Evolutionary conservation across 2,113 vertebrate genomes (phyloP).

Genomic region (Chauna torquata): DNA sequence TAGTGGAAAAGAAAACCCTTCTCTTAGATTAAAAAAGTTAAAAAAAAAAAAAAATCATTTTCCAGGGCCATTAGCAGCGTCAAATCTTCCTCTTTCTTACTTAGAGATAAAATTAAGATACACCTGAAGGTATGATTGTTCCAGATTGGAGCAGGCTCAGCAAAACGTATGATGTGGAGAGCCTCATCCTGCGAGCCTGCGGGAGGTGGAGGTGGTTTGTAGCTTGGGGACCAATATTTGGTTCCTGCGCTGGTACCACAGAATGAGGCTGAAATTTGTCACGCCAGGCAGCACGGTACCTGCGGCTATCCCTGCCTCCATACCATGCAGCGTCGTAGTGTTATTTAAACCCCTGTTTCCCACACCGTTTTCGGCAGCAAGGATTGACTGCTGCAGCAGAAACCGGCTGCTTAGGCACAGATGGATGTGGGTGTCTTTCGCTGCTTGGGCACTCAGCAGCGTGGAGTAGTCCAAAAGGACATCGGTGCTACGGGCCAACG

Average conservation of each 20-base stretch:
- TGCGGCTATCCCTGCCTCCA: neutral
- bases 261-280: neutral
- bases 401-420: neutral
- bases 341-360: neutral
- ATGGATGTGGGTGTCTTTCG: neutral
- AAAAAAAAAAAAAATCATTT: neutral
- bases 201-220: neutral
- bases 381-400: neutral
- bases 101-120: constrained; percentile 42
- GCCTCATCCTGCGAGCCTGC: neutral
- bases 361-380: neutral
- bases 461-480: neutral
- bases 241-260: neutral
- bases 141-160: neutral
- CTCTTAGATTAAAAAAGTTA: constrained; percentile 17
- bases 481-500: accelerated
- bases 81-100: neutral
- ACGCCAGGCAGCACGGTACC: neutral
- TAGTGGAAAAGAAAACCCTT: constrained; percentile 32
- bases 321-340: accelerated
- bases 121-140: neutral
- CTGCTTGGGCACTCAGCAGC: neutral
- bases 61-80: constrained; percentile 3
- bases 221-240: neutral
- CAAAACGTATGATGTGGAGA: neutral